Evolutionary conservation across 1,140 invertebrate genomes (phyloP), one percentile per base, ranked within the genome.

Genomic region (Drosophila funebris): DNA sequence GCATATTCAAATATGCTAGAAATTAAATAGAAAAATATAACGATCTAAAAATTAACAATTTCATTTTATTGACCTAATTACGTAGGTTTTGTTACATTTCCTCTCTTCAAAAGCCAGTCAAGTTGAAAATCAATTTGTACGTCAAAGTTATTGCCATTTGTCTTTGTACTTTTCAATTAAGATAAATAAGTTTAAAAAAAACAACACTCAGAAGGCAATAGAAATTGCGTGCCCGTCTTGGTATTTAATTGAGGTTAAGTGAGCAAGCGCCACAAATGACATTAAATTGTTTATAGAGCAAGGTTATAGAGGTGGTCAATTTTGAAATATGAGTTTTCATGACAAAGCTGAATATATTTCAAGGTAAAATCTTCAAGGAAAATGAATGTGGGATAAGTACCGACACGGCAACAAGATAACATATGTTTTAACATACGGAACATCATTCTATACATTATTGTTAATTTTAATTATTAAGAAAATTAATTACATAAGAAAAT

Each of bases 211-310:
- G n/a, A n/a, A n/a, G n/a, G n/a, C n/a, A n/a, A n/a, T n/a, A 27
- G 18, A 4, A 62, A 70, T 83, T 68, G 79, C 79, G 79, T 85
- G 82, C 36, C 60, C 29, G 62, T 66, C 54, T 58, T 62, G 27
- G 44, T n/a, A 24, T 71, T 67, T 71, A 77, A 87, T 87, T 75
- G 69, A 75, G 81, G 81, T 63, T 87, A 85, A 78, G 69, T 64
- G 57, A 66, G 44, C 44, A 44, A 50, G 50, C 50, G 33, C 39
- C 64, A 63, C 39, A 74, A 76, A 73, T 29, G 66, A 64, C 64
- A 85, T 81, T 68, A 85, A 81, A 87, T 75, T 68, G 69, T 81
- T 85, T 71, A 71, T 85, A 50, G 77, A 64, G 62, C 82, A 87
- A 85, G 81, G 81, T 62, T 81, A 58, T 29, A 7, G 48, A 27